Evolutionary conservation across 2,113 vertebrate species (phyloP).

Genomic region (Tinamus guttatus): DNA sequence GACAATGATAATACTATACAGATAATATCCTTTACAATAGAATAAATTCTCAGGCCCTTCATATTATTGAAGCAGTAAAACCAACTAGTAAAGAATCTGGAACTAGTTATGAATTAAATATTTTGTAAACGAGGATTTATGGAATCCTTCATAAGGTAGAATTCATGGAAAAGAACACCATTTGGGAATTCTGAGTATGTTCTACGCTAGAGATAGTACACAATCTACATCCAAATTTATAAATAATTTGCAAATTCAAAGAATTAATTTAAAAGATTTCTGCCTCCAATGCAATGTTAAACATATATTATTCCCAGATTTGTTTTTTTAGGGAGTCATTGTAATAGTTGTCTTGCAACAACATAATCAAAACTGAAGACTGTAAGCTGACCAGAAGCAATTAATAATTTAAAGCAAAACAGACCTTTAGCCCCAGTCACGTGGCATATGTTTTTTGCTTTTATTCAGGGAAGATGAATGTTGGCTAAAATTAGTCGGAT

Average conservation of each 20-base stretch:
- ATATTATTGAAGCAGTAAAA: neutral
- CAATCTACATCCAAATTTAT: neutral
- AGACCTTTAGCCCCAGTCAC: neutral
- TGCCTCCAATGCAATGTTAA: neutral
- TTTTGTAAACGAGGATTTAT: neutral
- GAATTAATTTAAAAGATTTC: neutral
- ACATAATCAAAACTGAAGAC: neutral
- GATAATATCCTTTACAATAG: neutral
- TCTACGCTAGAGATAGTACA: neutral
- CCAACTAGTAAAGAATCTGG: neutral
- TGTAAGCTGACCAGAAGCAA: neutral
- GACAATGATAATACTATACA: neutral
- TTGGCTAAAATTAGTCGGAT: neutral
- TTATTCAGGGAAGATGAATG: neutral
- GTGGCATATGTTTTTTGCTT: neutral
- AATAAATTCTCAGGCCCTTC: neutral
- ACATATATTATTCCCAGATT: neutral
- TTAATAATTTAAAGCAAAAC: neutral
- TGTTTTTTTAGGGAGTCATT: neutral
- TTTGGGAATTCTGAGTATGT: neutral
- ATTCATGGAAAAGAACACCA: neutral
- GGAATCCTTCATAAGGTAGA: neutral
- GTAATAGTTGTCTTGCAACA: neutral
- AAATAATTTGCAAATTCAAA: neutral
- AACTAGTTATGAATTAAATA: neutral